Evolutionary conservation across 2,797 vertebrate species (phyloP).

Genomic region (Paedocypris micromegethes): DNA sequence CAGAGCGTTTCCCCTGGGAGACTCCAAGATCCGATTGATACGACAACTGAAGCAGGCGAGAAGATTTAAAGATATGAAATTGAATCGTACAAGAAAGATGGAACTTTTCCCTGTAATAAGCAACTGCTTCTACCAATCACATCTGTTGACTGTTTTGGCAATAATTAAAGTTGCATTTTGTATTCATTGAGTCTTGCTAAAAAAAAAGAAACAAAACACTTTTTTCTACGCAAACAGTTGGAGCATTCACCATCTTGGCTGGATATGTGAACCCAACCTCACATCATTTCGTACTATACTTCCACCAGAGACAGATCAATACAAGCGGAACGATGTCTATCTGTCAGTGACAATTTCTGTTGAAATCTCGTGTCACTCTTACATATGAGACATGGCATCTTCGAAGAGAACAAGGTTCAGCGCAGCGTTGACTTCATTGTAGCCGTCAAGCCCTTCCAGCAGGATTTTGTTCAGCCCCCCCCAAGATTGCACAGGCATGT

Average conservation of each 20-base stretch:
- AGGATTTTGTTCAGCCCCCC: constrained; percentile 76
- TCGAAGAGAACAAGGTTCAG: constrained; percentile 90
- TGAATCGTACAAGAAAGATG: neutral
- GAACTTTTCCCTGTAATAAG: neutral
- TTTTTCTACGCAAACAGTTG: too few relatives aligned
- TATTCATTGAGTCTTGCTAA: neutral
- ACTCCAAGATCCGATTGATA: constrained; percentile 89
- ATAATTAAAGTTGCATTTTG: too few relatives aligned
- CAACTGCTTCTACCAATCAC: neutral
- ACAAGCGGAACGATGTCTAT: neutral
- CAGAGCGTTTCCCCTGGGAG: constrained; percentile 82
- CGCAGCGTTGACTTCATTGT: constrained; percentile 86
- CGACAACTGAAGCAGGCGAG: constrained; percentile 75
- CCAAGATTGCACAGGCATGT: constrained; percentile 81
- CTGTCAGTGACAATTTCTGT: neutral
- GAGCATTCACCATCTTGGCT: neutral
- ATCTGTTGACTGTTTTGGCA: too few relatives aligned
- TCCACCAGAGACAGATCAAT: too few relatives aligned
- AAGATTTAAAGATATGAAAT: constrained; percentile 36
- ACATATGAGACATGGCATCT: constrained; percentile 91
- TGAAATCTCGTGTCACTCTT: constrained; percentile 53
- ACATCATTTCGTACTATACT: too few relatives aligned
- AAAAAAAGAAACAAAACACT: too few relatives aligned
- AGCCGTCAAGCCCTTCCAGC: constrained; percentile 77
- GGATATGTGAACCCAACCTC: neutral